Evolutionary conservation across 2,888 invertebrate genomes (phyloP).

Genomic region (Calliphora vomitoria): DNA sequence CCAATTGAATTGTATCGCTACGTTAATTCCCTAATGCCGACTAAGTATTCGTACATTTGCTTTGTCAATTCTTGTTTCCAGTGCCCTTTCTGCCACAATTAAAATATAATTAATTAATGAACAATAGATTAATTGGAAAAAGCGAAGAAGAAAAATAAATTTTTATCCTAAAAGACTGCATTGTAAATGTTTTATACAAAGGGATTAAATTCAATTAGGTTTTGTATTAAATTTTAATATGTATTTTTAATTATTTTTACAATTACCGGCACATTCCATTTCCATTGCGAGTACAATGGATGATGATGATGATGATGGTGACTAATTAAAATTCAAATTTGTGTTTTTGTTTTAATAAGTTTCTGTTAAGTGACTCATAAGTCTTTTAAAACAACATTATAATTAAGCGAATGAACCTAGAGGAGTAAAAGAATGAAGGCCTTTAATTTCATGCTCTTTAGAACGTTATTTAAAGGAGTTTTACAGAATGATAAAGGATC

Average conservation of each 20-base stretch:
- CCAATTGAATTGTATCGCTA: neutral
- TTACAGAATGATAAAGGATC: no score
- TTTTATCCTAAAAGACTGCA: neutral
- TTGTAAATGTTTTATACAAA: neutral
- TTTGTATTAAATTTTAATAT: neutral
- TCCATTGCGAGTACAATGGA: neutral
- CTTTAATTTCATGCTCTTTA: neutral
- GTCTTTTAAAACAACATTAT: neutral
- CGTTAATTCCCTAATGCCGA: neutral
- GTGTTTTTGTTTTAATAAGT: neutral
- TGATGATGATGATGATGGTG: conserved; percentile 13
- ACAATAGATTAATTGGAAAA: neutral
- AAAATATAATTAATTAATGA: neutral
- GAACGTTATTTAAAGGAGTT: no score
- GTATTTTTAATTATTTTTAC: neutral
- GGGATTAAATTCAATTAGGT: neutral
- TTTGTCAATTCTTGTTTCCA: neutral
- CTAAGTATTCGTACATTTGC: neutral
- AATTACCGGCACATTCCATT: neutral
- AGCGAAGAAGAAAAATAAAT: neutral
- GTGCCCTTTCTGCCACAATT: neutral
- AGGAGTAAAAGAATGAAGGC: neutral
- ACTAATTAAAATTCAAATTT: conserved; percentile 3
- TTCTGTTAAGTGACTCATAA: neutral
- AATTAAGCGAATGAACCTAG: neutral